Percentiles rank a stretch among this genome's conserved stretches.
phyloP scores from a whole-genome alignment of 2,888 invertebrate genomes.

The Diogma glabrata region DNA sequence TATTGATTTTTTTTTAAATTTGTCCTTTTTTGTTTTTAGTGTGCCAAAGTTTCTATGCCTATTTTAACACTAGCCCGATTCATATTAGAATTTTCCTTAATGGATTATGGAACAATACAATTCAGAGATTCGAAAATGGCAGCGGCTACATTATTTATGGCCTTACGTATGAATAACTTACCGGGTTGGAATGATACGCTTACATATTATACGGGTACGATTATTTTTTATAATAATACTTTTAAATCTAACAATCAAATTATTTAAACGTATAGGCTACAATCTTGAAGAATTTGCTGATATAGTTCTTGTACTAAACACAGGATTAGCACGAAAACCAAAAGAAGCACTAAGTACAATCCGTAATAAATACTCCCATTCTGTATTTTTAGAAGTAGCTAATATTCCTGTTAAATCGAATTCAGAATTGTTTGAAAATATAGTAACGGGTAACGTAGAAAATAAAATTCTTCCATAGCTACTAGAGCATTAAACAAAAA shows the following conservation, averaged over 20 bases:
- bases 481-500: too few species aligned
- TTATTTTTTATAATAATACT: slow-evolving; percentile 9
- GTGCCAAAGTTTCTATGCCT: slow-evolving; percentile 78
- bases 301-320: slow-evolving; percentile 61
- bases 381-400: slow-evolving; percentile 86
- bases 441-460: too few species aligned
- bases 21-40: slow-evolving; percentile 39
- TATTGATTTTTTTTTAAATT: background rate
- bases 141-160: slow-evolving; percentile 75
- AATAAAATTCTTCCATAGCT: too few species aligned
- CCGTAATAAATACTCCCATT: slow-evolving; percentile 86
- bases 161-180: slow-evolving; percentile 72
- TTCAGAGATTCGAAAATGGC: slow-evolving; percentile 83
- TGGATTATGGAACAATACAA: slow-evolving; percentile 76
- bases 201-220: slow-evolving; percentile 60
- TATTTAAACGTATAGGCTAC: slow-evolving; percentile 64
- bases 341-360: slow-evolving; percentile 74
- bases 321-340: slow-evolving; percentile 63
- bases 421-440: background rate
- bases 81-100: slow-evolving; percentile 83
- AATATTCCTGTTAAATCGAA: slow-evolving; percentile 41
- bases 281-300: slow-evolving; percentile 58
- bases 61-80: slow-evolving; percentile 87
- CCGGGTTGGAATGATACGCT: slow-evolving; percentile 64
- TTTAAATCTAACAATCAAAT: slow-evolving; percentile 3